Evolutionary conservation across 2,797 vertebrate genomes (phyloP), one percentile per base, ranked within the genome.

Genomic region (Rhinogobio ventralis): DNA sequence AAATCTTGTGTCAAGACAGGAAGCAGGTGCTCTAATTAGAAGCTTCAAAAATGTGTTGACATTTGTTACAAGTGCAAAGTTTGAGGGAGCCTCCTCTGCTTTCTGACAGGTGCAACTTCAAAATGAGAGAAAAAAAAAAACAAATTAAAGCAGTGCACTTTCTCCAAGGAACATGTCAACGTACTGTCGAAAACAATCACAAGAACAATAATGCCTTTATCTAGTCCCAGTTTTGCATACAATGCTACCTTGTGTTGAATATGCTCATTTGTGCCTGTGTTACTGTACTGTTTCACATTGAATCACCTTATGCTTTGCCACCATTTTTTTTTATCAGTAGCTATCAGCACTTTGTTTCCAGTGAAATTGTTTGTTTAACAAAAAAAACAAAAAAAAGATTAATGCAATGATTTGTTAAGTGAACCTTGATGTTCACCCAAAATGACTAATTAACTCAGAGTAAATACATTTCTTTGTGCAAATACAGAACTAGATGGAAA

Each of bases 31-130:
- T 74, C 82, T 90, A 89, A 86, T 85, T 85, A 92, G 74, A 57
- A 87, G 74, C 87, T 86, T 69, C 66, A 89, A 69, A 82, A 78
- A 55, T 33, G 68, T 82, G 23, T 68, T 86, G 88, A 90, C 84
- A 69, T 86, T 90, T 82, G 42, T 73, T 66, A 74, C 88, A 79
- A 87, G 83, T 88, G 85, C 84, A 89, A 90, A 91, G 87, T 85
- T 66, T 87, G 89, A 90, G 88, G 91, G 25, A 55, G 82, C 64
- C 28, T 69, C n/a, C 64, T 72, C 46, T 88, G 85, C 79, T 78
- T 91, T 92, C 88, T 92, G 92, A 91, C 90, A 92, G 88, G 90
- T 89, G 85, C 89, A 89, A 91, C 90, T 91, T 92, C 87, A 94
- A 51, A 93, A 46, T 64, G 15, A 62, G 39, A 93, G 82, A 42